phyloP scores from a whole-genome alignment of 2,113 vertebrate species.

The Leptosomus discolor region DNA sequence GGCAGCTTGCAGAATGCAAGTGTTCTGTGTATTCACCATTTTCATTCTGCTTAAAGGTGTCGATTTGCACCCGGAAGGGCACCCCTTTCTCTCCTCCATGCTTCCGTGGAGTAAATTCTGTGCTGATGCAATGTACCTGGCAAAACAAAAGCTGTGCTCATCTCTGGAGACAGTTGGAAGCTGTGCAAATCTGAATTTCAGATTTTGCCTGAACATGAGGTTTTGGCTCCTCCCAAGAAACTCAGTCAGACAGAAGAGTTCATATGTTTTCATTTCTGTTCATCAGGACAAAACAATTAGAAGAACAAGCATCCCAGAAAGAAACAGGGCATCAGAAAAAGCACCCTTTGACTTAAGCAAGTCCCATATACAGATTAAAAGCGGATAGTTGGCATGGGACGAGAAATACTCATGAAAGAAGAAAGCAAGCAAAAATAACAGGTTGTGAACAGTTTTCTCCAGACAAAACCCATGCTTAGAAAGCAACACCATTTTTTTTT shows the following conservation, averaged over 20 bases:
- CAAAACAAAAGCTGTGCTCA: constrained; percentile 21
- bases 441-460: neutral
- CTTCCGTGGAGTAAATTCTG: constrained; percentile 93
- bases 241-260: neutral
- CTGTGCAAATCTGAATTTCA: neutral
- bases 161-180: neutral
- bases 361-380: neutral
- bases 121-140: constrained; percentile 96
- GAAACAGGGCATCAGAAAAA: neutral
- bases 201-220: neutral
- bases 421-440: neutral
- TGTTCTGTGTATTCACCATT: constrained; percentile 89
- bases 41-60: constrained; percentile 87
- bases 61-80: constrained; percentile 91
- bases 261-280: neutral
- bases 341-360: neutral
- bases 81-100: constrained; percentile 96
- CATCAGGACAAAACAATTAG: neutral
- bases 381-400: neutral
- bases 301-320: neutral
- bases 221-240: neutral
- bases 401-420: neutral
- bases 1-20: constrained; percentile 91
- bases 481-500: neutral
- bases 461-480: neutral